Conservation (phyloP, 2,797 vertebrate genomes). For the Telmatherina bonti region DNA sequence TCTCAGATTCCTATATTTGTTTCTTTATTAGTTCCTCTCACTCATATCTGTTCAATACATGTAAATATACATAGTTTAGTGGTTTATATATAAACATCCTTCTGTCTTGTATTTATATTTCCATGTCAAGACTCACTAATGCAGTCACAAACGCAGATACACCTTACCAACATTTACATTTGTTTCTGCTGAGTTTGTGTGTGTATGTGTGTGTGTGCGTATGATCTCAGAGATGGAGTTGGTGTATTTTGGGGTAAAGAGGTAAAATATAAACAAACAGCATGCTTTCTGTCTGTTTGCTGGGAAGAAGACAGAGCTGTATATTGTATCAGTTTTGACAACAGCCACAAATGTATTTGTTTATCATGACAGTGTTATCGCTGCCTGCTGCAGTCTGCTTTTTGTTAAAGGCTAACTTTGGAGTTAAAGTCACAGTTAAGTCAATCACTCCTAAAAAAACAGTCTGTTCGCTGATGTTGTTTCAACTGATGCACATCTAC, state of each 20-base stretch:
- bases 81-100: background rate
- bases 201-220: conserved; percentile 36
- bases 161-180: conserved; percentile 27
- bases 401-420: background rate
- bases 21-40: background rate
- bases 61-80: conserved; percentile 5
- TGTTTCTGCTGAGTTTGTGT: conserved; percentile 41
- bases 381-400: background rate
- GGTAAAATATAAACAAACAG: conserved; percentile 63
- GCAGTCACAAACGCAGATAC: conserved; percentile 18
- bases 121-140: conserved; percentile 1
- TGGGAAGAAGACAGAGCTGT: conserved; percentile 65
- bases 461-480: conserved; percentile 40
- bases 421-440: background rate
- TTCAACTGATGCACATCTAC: conserved; percentile 65
- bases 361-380: background rate
- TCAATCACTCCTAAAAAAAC: background rate
- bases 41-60: background rate
- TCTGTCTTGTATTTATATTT: conserved; percentile 6
- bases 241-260: conserved; percentile 65
- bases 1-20: conserved; percentile 22
- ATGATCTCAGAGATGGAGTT: conserved; percentile 59
- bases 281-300: conserved; percentile 66
- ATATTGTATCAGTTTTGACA: conserved; percentile 65
- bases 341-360: conserved; percentile 27